These are phyloP conservation scores for Clarias macrocephalus DNA, from an alignment of 2,113 vertebrate genomes.

Conservation along the genomic window DNA sequence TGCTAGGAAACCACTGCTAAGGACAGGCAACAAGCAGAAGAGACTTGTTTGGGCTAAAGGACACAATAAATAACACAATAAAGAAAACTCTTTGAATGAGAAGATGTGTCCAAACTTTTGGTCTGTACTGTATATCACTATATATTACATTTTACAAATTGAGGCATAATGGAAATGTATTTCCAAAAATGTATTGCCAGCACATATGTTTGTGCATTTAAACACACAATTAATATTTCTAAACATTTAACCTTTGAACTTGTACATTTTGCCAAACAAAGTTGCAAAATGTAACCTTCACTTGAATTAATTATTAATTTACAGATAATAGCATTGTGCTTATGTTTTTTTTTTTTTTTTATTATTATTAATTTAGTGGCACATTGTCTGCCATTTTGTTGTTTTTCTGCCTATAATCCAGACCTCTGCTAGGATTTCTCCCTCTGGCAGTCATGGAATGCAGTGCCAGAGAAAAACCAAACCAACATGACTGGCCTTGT, in stretches of 20 bases:
- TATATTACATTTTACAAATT: neutral
- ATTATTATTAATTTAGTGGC: neutral
- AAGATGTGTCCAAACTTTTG: too few species aligned
- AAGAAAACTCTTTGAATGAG: too few species aligned
- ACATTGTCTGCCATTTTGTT: neutral
- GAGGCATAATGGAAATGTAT: neutral
- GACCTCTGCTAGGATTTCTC: constrained; percentile 56
- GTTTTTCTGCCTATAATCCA: neutral
- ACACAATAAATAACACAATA: too few species aligned
- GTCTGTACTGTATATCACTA: too few species aligned
- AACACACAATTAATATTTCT: too few species aligned
- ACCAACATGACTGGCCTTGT: constrained; percentile 45
- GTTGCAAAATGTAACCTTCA: constrained; percentile 1
- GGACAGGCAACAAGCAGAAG: too few species aligned
- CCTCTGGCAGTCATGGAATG: constrained; percentile 50
- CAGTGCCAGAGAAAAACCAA: constrained; percentile 51
- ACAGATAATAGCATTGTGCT: neutral
- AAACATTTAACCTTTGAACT: constrained; percentile 13
- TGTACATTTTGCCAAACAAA: neutral
- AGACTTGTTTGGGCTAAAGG: too few species aligned
- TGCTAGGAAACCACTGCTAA: too few species aligned
- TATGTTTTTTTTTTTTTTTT: neutral
- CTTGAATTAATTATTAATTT: constrained; percentile 25
- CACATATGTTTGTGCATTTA: neutral
- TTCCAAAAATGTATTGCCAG: neutral